Base-by-base conservation (phyloP, 2,797 vertebrate genomes). In the Gymnothorax reevesii region DNA sequence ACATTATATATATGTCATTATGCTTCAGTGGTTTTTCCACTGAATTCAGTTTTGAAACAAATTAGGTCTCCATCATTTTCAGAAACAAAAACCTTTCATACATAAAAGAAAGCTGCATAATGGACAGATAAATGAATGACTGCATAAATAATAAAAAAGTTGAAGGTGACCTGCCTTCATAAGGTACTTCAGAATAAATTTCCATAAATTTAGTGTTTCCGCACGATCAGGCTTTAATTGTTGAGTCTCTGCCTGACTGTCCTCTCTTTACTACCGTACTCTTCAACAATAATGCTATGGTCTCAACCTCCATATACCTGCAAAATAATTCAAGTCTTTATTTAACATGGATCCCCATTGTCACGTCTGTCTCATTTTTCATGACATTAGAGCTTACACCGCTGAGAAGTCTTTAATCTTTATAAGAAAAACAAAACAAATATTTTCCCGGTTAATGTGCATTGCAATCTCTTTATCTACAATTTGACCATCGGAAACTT, bases 21-120 rank as follows among this genome's bases (percentile, higher is more conserved):
- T 86, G 93, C 93, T 92, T 93, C 91, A 86, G 87, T 89, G 93
- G 94, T 92, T 93, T 92, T 93, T 91, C 92, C 89, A 95, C 95
- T 94, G 95, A 94, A 95, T 94, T 91, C 93, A 92, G 91, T 94
- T 92, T 93, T 93, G 93, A 95, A 94, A 94, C 92, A 95, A 95
- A 95, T 95, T 92, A 94, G 90, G 91, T 92, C 92, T 92, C 89
- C 83, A 27, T 85, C 88, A 87, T 89, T 91, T 88, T 89, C 82
- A 87, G 79, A 9, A 1, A 82, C 86, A 88, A 87, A 84, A 71
- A 79, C 83, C 86, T 83, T 82, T 69, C 59, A 91, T 91, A 92
- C 92, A 91, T 86, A 82, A 89, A 20, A 33, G 57, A 54, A 77
- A 0, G 83, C 25, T 3, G 15, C 64, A 49, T 75, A 84, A 87